phyloP scores from a whole-genome alignment of 2,888 invertebrate genomes.

The Globia sparganii region DNA sequence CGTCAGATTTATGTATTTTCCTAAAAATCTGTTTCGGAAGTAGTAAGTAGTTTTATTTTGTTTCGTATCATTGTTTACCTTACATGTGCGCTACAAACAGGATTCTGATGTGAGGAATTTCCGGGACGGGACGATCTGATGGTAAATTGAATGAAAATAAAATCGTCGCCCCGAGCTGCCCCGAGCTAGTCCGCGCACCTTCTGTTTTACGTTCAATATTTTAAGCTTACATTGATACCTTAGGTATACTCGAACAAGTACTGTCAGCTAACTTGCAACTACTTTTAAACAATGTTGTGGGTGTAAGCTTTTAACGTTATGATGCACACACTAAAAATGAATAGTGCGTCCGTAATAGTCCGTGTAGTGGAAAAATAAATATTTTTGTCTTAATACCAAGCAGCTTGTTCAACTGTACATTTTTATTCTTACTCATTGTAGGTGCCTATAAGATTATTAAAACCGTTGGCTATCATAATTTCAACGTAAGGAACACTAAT shows the following conservation, averaged over 20 bases:
- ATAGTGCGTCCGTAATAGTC: too few species aligned
- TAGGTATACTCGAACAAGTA: background rate
- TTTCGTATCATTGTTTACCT: slow-evolving; percentile 29
- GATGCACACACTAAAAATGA: too few species aligned
- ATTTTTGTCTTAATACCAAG: background rate
- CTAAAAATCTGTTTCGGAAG: slow-evolving; percentile 25
- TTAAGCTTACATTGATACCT: slow-evolving; percentile 4
- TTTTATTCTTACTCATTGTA: background rate
- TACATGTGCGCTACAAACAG: slow-evolving; percentile 22
- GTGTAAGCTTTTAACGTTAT: background rate
- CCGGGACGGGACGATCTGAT: slow-evolving; percentile 23
- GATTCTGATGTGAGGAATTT: slow-evolving; percentile 33
- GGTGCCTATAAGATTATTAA: background rate
- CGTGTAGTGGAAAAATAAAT: background rate
- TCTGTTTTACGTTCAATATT: slow-evolving; percentile 7
- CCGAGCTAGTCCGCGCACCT: background rate
- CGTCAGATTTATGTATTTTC: background rate
- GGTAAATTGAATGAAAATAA: slow-evolving; percentile 52
- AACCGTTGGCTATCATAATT: background rate
- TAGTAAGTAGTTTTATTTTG: slow-evolving; percentile 25
- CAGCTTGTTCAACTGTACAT: background rate
- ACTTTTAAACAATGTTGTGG: background rate
- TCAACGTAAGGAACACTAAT: background rate
- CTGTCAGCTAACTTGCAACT: too few species aligned
- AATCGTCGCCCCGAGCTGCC: slow-evolving; percentile 20